Evolutionary conservation across 2,888 invertebrate genomes (phyloP).

Genomic region (Panorpa germanica): DNA sequence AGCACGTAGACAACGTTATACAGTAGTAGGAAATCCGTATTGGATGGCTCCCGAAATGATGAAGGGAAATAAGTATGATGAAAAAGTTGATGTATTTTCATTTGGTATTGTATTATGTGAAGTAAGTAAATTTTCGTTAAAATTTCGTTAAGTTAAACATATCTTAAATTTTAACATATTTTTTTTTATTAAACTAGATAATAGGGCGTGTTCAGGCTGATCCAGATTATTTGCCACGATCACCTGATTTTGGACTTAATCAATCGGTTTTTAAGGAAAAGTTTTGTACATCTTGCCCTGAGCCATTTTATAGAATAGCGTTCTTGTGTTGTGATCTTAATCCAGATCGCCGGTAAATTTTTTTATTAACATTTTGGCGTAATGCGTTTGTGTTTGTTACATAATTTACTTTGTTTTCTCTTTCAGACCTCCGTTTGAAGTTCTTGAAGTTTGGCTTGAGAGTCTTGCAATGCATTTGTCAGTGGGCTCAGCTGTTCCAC

Average conservation of each 20-base stretch:
- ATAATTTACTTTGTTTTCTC: constrained; percentile 9
- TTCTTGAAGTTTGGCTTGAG: constrained; percentile 76
- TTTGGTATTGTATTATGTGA: constrained; percentile 91
- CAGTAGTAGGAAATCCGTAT: constrained; percentile 92
- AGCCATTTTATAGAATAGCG: constrained; percentile 72
- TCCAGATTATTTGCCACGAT: constrained; percentile 82
- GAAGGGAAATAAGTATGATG: constrained; percentile 89
- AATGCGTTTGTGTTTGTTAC: constrained; percentile 4
- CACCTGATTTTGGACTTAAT: constrained; percentile 82
- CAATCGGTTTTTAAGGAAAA: constrained; percentile 69
- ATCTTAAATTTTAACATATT: constrained; percentile 6
- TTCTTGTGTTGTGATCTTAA: constrained; percentile 81
- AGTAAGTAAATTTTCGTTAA: constrained; percentile 27
- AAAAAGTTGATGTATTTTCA: constrained; percentile 91
- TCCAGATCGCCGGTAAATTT: constrained; percentile 59
- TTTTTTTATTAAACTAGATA: constrained; percentile 29
- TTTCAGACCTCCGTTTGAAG: constrained; percentile 70
- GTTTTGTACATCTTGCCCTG: constrained; percentile 70
- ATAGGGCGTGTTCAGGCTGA: constrained; percentile 90
- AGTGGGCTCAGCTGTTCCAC: constrained; percentile 38
- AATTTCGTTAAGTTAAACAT: not conserved
- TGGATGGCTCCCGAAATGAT: constrained; percentile 99
- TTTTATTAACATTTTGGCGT: constrained; percentile 3
- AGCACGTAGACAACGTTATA: constrained; percentile 72
- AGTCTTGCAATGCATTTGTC: constrained; percentile 54